Evolutionary conservation across 2,797 vertebrate genomes (phyloP).

Genomic region (Lithobates sylvaticus): DNA sequence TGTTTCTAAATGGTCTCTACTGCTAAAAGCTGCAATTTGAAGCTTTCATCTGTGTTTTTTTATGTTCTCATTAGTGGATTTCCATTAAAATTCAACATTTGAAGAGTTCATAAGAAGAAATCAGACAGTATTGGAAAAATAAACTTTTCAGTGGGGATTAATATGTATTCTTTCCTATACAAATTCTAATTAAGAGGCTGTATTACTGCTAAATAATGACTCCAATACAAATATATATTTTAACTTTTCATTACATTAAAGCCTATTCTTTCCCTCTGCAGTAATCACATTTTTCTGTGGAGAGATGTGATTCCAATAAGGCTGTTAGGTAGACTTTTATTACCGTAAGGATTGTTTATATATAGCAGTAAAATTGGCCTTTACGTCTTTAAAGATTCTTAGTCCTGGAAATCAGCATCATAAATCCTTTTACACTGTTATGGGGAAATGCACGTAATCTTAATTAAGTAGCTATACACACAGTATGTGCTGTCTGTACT

Average conservation of each 20-base stretch:
- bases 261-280: slow-evolving; percentile 1
- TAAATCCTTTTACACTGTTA: background rate
- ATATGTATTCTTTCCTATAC: slow-evolving; percentile 29
- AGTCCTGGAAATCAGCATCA: background rate
- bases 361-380: background rate
- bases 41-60: slow-evolving; percentile 52
- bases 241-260: slow-evolving; percentile 8
- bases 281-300: background rate
- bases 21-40: slow-evolving; percentile 59
- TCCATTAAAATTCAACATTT: slow-evolving; percentile 50
- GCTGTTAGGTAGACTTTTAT: background rate
- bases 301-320: slow-evolving; percentile 2
- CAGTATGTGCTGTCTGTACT: background rate
- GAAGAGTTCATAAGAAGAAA: slow-evolving; percentile 38
- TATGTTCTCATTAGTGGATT: slow-evolving; percentile 50
- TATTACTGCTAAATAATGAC: slow-evolving; percentile 2
- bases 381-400: background rate
- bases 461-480: background rate
- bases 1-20: slow-evolving; percentile 47
- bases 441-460: background rate
- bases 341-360: slow-evolving; percentile 5
- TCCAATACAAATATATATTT: slow-evolving; percentile 15
- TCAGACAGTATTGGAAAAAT: slow-evolving; percentile 12
- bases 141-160: slow-evolving; percentile 32
- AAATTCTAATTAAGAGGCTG: slow-evolving; percentile 32